Percentiles rank a stretch among this genome's conserved stretches.
Evolutionary conservation across 2,888 invertebrate species (phyloP).

Genomic region (Leucophenga montana): DNA sequence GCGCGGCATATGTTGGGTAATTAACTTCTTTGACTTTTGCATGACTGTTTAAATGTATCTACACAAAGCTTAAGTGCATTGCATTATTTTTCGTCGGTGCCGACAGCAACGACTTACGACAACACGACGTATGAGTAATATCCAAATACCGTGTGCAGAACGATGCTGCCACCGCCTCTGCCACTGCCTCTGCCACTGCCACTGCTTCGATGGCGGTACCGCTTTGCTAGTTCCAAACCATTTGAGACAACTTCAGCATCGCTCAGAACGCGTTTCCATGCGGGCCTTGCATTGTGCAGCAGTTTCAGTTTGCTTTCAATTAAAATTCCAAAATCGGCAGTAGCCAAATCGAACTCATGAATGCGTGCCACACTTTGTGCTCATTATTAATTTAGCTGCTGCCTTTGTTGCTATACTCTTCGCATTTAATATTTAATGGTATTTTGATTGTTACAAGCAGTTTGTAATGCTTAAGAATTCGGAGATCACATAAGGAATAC

Average conservation of each 20-base stretch:
- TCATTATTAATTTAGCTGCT: too few species aligned
- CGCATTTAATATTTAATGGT: too few species aligned
- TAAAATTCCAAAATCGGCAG: conserved; percentile 56
- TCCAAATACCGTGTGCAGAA: too few species aligned
- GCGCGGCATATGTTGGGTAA: conserved; percentile 50
- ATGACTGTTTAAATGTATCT: conserved; percentile 1
- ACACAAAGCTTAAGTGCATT: conserved; percentile 12
- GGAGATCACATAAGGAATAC: too few species aligned
- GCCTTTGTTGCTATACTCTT: too few species aligned
- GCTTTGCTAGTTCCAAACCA: conserved; percentile 14
- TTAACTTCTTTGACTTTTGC: conserved; percentile 60
- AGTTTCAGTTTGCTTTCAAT: conserved; percentile 56
- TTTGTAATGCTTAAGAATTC: too few species aligned
- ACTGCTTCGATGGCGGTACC: conserved; percentile 23
- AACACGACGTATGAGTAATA: conserved; percentile 48
- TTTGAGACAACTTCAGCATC: conserved; percentile 3
- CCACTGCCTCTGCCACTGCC: not conserved
- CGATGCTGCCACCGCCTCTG: too few species aligned
- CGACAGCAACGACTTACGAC: conserved; percentile 21
- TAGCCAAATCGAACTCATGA: conserved; percentile 34
- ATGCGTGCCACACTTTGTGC: conserved; percentile 46
- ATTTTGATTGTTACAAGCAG: too few species aligned
- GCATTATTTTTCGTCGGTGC: conserved; percentile 16
- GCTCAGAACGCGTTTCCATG: not conserved
- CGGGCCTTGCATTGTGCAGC: conserved; percentile 28